Evolutionary conservation across 1,140 invertebrate genomes (phyloP).

Genomic region (Anthonomus grandis): DNA sequence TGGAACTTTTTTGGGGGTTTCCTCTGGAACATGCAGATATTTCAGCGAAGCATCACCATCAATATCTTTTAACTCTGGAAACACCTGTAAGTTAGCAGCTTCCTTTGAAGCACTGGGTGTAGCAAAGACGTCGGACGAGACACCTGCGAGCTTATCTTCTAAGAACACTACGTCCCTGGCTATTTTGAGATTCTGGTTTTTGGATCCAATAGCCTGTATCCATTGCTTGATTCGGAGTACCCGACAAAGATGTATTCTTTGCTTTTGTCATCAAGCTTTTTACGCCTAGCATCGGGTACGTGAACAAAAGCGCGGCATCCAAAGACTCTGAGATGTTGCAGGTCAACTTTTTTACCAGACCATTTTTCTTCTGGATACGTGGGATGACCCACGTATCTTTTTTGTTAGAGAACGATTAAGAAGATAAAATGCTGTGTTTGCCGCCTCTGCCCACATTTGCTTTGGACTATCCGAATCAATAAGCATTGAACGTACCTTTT

Average conservation of each 20-base stretch:
- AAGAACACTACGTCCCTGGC: constrained; percentile 2
- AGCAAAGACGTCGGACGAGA: too few species aligned
- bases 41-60: not conserved
- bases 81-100: too few species aligned
- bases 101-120: too few species aligned
- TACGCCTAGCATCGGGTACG: constrained; percentile 43
- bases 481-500: constrained; percentile 37
- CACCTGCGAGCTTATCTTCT: constrained; percentile 6
- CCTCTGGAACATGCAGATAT: not conserved
- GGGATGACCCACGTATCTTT: constrained; percentile 44
- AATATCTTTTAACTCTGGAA: not conserved
- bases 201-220: constrained; percentile 42
- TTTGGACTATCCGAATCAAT: constrained; percentile 43
- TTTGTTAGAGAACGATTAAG: constrained; percentile 42
- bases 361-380: constrained; percentile 45
- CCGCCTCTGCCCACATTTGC: constrained; percentile 44
- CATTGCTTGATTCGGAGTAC: constrained; percentile 46
- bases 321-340: constrained; percentile 41
- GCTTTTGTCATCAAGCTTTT: constrained; percentile 46
- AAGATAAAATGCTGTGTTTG: constrained; percentile 42
- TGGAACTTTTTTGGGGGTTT: not conserved
- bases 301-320: constrained; percentile 49
- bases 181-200: constrained; percentile 8
- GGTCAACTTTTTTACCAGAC: constrained; percentile 32
- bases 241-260: constrained; percentile 48